A percentile compares a stretch with the other conserved stretches of the same genome.
Evolutionary conservation across 2,888 invertebrate genomes (phyloP).

Genomic region (Oligia strigilis): DNA sequence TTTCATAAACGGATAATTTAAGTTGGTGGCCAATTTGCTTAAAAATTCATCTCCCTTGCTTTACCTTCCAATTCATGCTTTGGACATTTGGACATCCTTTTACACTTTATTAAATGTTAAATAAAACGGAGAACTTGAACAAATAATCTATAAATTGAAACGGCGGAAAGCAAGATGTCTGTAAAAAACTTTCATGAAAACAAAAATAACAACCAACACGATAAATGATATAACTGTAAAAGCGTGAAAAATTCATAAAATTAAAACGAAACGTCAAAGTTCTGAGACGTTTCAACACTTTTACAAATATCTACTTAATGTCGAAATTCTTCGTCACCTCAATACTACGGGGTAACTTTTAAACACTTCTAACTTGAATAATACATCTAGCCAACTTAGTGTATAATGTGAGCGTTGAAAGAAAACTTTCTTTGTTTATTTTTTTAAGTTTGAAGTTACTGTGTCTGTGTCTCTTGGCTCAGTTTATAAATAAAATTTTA

Average conservation of each 20-base stretch:
- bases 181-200: not conserved
- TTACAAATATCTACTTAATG: slow-evolving; percentile 48
- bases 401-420: slow-evolving; percentile 28
- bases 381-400: slow-evolving; percentile 34
- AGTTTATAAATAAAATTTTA: not conserved
- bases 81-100: no score
- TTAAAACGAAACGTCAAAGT: slow-evolving; percentile 35
- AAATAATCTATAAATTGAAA: not conserved
- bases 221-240: not conserved
- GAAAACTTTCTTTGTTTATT: slow-evolving; percentile 7
- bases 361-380: slow-evolving; percentile 46
- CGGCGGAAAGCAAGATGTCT: not conserved
- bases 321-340: slow-evolving; percentile 53
- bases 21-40: no score
- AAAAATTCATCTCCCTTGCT: no score
- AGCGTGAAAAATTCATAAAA: slow-evolving; percentile 3
- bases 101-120: no score
- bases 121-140: not conserved
- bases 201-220: not conserved
- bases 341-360: slow-evolving; percentile 45
- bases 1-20: no score
- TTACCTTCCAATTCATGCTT: no score
- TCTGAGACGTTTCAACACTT: slow-evolving; percentile 29
- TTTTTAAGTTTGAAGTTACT: not conserved
- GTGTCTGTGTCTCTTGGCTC: not conserved